A percentile compares a stretch with the other conserved stretches of the same genome.
Evolutionary conservation across 1,140 invertebrate species (phyloP).

Genomic region (Eulimnadia texana): DNA sequence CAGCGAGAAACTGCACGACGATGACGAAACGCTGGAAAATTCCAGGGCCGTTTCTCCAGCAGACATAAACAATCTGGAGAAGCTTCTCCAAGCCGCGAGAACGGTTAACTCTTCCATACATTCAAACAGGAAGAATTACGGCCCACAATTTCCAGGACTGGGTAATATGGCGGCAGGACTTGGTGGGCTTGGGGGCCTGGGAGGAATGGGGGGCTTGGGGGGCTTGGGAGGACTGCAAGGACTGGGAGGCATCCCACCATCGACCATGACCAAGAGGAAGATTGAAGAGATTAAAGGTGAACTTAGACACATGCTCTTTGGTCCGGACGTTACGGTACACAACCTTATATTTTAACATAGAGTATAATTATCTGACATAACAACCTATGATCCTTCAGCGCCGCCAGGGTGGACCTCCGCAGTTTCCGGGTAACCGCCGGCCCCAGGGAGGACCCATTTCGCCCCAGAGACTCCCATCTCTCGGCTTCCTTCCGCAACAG

Average conservation of each 20-base stretch:
- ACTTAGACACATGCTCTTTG: constrained; percentile 15
- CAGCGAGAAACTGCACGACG: constrained; percentile 6
- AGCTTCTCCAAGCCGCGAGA: background rate
- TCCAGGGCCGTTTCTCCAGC: background rate
- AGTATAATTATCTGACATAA: background rate
- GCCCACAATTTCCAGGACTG: background rate
- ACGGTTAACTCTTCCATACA: background rate
- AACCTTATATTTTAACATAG: background rate
- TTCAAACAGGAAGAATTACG: background rate
- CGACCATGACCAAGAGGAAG: constrained; percentile 14
- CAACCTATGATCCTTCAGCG: no score
- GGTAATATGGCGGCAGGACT: background rate
- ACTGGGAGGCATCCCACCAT: background rate
- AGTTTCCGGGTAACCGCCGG: no score
- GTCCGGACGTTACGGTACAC: constrained; percentile 8
- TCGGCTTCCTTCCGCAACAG: background rate
- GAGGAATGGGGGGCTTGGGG: background rate
- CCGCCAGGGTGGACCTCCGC: background rate
- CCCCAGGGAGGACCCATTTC: background rate
- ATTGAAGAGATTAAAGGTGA: constrained; percentile 16
- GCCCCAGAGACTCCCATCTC: background rate
- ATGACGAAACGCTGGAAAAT: background rate
- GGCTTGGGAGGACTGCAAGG: background rate
- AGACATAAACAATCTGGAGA: constrained; percentile 1
- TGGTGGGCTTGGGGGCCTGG: background rate